A percentile compares a stretch with the other conserved stretches of the same genome.
Conservation (phyloP, 2,888 invertebrate genomes). For the Globia sparganii region DNA sequence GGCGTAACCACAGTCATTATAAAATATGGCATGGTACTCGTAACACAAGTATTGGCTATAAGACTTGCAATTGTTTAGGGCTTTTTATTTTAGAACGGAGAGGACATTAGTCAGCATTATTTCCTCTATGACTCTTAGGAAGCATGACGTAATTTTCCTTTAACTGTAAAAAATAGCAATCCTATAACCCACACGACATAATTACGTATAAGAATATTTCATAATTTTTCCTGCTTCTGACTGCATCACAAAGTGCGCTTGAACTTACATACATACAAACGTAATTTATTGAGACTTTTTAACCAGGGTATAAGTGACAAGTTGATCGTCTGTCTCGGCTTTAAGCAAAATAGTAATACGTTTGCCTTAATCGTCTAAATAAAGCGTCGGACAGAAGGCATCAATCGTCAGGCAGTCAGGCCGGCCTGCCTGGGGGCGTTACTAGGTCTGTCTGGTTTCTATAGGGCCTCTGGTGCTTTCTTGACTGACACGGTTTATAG, state of each 20-base stretch:
- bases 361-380: slow-evolving; percentile 30
- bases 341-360: slow-evolving; percentile 16
- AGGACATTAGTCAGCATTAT: slow-evolving; percentile 27
- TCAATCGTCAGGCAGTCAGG: not conserved
- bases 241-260: slow-evolving; percentile 35
- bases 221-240: slow-evolving; percentile 23
- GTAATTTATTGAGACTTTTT: slow-evolving; percentile 9
- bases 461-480: slow-evolving; percentile 14
- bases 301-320: slow-evolving; percentile 28
- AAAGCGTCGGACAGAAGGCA: slow-evolving; percentile 21
- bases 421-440: slow-evolving; percentile 16
- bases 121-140: slow-evolving; percentile 38
- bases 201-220: slow-evolving; percentile 25
- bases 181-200: slow-evolving; percentile 14
- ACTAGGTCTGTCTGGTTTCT: slow-evolving; percentile 16
- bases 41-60: not conserved
- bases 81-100: slow-evolving; percentile 8
- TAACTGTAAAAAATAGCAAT: slow-evolving; percentile 57
- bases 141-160: slow-evolving; percentile 57
- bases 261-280: slow-evolving; percentile 17
- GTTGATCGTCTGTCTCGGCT: slow-evolving; percentile 13
- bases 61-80: not conserved
- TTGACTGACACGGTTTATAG: slow-evolving; percentile 27
- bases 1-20: slow-evolving; percentile 30
- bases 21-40: slow-evolving; percentile 20